Percentiles rank a stretch among this genome's conserved stretches.
Conservation (phyloP, 2,797 vertebrate genomes). For the Acropternis orthonyx region DNA sequence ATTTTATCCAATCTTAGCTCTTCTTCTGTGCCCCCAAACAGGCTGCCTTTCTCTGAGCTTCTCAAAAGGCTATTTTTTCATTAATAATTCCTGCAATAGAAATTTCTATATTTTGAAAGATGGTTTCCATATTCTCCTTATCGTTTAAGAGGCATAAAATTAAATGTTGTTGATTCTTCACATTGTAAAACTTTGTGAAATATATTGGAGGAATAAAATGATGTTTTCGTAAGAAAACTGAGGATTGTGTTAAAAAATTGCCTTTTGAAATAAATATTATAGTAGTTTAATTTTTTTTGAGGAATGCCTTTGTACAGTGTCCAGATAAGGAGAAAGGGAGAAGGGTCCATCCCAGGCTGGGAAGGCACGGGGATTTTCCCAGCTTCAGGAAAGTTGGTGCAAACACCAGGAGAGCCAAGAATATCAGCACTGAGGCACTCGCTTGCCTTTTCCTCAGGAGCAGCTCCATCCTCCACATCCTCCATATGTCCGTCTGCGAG, state of each 20-base stretch:
- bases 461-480: background rate
- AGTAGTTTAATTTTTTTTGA: background rate
- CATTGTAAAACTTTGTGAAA: background rate
- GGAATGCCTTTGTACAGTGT: fast-evolving
- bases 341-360: background rate
- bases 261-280: background rate
- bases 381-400: background rate
- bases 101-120: background rate
- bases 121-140: background rate
- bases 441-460: background rate
- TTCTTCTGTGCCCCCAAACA: background rate
- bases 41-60: fast-evolving
- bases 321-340: background rate
- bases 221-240: background rate
- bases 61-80: background rate
- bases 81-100: background rate
- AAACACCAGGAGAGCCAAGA: background rate
- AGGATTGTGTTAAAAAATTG: background rate
- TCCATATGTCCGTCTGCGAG: conserved; percentile 24
- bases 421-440: background rate
- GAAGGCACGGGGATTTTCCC: background rate
- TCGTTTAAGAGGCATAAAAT: background rate
- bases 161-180: background rate
- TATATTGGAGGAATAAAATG: background rate
- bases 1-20: background rate